Conservation (phyloP, 2,797 vertebrate genomes). For the Rachycentron canadum region DNA sequence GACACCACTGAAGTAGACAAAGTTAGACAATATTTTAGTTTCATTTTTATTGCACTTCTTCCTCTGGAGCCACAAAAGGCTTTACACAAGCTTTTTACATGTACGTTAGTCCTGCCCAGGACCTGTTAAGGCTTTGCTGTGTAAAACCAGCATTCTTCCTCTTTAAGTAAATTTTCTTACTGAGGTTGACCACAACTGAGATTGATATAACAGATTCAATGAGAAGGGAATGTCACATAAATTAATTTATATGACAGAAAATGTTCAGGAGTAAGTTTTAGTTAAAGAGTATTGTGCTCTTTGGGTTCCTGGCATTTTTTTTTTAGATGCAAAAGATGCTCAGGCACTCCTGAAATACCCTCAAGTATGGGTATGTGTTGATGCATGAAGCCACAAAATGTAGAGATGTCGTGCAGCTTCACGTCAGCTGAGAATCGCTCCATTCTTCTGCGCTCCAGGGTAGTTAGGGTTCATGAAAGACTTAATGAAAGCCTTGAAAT, state of each 20-base stretch:
- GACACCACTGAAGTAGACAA: no score
- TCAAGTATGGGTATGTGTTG: slow-evolving; percentile 71
- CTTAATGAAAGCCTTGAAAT: slow-evolving; percentile 70
- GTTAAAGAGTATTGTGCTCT: slow-evolving; percentile 35
- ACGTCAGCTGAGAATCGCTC: slow-evolving; percentile 58
- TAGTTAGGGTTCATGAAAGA: slow-evolving; percentile 57
- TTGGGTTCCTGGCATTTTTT: slow-evolving; percentile 25
- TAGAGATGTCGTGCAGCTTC: slow-evolving; percentile 60
- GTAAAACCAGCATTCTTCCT: background rate
- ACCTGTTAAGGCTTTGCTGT: background rate
- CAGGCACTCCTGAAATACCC: slow-evolving; percentile 68
- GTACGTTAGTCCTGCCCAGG: background rate
- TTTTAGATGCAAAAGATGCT: slow-evolving; percentile 53
- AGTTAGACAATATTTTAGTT: no score
- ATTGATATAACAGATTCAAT: background rate
- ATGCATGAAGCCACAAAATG: slow-evolving; percentile 71
- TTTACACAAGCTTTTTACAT: background rate
- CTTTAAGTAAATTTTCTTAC: background rate
- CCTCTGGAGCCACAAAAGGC: background rate
- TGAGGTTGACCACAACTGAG: background rate
- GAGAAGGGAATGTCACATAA: background rate
- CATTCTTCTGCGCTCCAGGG: slow-evolving; percentile 53
- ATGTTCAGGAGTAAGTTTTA: background rate
- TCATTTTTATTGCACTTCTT: background rate
- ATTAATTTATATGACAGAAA: background rate